phyloP scores from a whole-genome alignment of 2,113 vertebrate genomes.

The Salvelinus fontinalis region DNA sequence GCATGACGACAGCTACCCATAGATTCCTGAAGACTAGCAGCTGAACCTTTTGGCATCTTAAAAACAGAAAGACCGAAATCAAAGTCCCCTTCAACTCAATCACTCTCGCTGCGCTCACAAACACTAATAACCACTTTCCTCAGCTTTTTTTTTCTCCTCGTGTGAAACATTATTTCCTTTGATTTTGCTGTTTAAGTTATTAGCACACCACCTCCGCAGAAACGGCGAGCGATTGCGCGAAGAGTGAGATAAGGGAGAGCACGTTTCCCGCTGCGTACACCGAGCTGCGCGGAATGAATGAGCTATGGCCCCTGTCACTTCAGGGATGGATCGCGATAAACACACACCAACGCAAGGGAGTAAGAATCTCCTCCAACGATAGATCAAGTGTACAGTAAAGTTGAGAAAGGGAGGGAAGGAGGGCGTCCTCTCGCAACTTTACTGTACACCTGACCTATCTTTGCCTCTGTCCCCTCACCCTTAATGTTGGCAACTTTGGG shows the following conservation, averaged over 20 bases:
- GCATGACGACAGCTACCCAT: conserved; percentile 60
- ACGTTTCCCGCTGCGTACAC: conserved; percentile 64
- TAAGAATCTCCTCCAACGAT: conserved; percentile 15
- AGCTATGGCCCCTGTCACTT: conserved; percentile 72
- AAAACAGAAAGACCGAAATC: conserved; percentile 67
- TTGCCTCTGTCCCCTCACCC: too few relatives aligned
- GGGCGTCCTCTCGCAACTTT: conserved; percentile 42
- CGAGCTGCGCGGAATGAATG: conserved; percentile 52
- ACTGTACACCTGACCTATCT: not conserved
- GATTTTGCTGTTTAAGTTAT: conserved; percentile 83
- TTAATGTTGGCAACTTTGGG: too few relatives aligned
- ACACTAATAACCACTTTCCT: conserved; percentile 78
- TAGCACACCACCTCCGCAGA: conserved; percentile 71
- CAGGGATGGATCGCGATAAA: conserved; percentile 41
- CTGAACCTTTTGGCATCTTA: conserved; percentile 61
- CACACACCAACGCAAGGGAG: conserved; percentile 16
- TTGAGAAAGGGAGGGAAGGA: too few relatives aligned
- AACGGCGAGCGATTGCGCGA: conserved; percentile 41
- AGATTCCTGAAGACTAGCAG: conserved; percentile 61
- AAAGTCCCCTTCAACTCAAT: conserved; percentile 76
- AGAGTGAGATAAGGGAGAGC: conserved; percentile 48
- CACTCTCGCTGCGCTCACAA: conserved; percentile 71
- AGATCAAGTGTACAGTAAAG: too few relatives aligned
- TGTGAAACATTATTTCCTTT: conserved; percentile 78
- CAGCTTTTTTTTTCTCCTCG: conserved; percentile 66